A percentile compares a stretch with the other conserved stretches of the same genome.
Conservation (phyloP, 2,797 vertebrate species). For the Poeciliopsis gracilis region DNA sequence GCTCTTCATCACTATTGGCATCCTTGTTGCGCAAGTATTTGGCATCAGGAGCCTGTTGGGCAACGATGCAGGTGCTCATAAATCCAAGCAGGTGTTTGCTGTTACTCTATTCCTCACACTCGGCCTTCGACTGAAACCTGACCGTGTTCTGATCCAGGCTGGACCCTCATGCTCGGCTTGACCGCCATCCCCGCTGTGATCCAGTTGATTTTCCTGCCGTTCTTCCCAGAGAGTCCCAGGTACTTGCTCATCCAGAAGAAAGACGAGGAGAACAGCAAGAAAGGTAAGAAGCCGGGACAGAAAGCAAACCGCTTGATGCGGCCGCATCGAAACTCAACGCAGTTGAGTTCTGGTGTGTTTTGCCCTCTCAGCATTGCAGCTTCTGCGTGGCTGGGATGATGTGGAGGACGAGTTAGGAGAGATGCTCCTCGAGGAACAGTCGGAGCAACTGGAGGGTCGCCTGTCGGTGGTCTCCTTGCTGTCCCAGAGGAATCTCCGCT, state of each 20-base stretch:
- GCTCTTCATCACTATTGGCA: conserved; percentile 93
- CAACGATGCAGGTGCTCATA: conserved; percentile 77
- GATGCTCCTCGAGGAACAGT: conserved; percentile 85
- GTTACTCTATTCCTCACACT: neutral
- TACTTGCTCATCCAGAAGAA: conserved; percentile 89
- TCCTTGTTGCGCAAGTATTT: conserved; percentile 90
- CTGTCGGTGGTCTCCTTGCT: conserved; percentile 82
- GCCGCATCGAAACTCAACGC: neutral
- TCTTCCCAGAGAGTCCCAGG: conserved; percentile 94
- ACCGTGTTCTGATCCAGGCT: conserved; percentile 62
- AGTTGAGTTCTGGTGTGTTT: neutral
- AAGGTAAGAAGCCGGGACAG: conserved; percentile 71
- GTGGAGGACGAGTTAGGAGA: conserved; percentile 86
- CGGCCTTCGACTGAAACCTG: neutral
- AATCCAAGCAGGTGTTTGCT: neutral
- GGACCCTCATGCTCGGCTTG: conserved; percentile 88
- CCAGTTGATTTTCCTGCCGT: conserved; percentile 87
- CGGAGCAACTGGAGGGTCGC: conserved; percentile 82
- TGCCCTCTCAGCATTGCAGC: conserved; percentile 78
- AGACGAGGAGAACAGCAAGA: conserved; percentile 76
- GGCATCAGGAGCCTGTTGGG: conserved; percentile 86
- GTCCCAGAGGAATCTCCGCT: conserved; percentile 83
- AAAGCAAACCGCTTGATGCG: accelerated
- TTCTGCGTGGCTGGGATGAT: conserved; percentile 81
- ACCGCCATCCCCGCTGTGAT: conserved; percentile 87